These are phyloP conservation scores for Macaria notata DNA, from an alignment of 2,888 invertebrate species.

Conservation along the genomic window DNA sequence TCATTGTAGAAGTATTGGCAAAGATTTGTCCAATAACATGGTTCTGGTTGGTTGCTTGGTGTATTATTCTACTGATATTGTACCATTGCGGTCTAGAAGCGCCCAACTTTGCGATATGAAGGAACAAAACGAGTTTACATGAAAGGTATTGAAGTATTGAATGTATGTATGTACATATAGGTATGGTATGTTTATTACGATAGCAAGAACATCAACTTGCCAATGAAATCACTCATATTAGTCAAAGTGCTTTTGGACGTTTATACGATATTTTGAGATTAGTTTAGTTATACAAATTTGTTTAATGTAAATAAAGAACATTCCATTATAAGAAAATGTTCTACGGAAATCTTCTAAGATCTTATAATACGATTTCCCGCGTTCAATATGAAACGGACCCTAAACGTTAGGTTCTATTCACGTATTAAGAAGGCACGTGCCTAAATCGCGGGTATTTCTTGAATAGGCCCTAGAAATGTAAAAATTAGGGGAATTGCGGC, in stretches of 20 bases:
- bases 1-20: constrained; percentile 10
- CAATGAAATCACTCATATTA: no score
- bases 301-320: no score
- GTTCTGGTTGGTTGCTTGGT: neutral
- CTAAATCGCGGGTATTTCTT: constrained; percentile 11
- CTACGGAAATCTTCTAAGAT: no score
- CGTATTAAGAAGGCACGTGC: constrained; percentile 10
- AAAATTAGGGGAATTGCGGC: constrained; percentile 16
- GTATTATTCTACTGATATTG: constrained; percentile 26
- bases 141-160: neutral
- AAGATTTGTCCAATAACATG: constrained; percentile 8
- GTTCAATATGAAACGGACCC: constrained; percentile 13
- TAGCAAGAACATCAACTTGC: no score
- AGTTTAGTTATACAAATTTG: no score
- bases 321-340: no score
- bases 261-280: no score
- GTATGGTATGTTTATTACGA: no score
- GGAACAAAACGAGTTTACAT: neutral
- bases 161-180: neutral
- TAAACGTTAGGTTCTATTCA: constrained; percentile 16
- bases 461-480: constrained; percentile 17
- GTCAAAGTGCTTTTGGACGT: no score
- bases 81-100: constrained; percentile 4
- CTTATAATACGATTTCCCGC: no score
- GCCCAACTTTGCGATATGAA: neutral